Conservation (phyloP, 1,140 invertebrate species). For the Zaprionus ghesquierei region DNA sequence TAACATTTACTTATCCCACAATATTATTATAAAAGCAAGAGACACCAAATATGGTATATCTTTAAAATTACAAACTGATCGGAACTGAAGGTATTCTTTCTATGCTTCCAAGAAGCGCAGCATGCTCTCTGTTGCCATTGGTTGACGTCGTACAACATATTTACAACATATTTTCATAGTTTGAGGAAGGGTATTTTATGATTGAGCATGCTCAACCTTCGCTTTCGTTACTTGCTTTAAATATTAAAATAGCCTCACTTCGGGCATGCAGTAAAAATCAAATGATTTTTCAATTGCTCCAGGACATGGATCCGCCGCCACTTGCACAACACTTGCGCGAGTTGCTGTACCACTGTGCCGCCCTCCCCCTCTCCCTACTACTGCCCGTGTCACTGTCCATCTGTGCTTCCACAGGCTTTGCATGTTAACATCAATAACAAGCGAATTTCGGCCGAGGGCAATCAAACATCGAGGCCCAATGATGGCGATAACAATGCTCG, state of each 20-base stretch:
- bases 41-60: too few relatives aligned
- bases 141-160: too few relatives aligned
- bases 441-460: conserved; percentile 22
- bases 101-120: too few relatives aligned
- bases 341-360: background rate
- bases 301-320: background rate
- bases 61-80: too few relatives aligned
- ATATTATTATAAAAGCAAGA: too few relatives aligned
- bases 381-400: background rate
- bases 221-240: too few relatives aligned
- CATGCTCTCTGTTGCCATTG: too few relatives aligned
- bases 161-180: too few relatives aligned
- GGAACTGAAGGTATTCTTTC: too few relatives aligned
- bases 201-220: too few relatives aligned
- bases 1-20: too few relatives aligned
- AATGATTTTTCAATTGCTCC: background rate
- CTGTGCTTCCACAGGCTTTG: conserved; percentile 25
- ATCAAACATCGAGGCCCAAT: conserved; percentile 33
- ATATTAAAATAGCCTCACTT: background rate
- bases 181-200: too few relatives aligned
- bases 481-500: conserved; percentile 11
- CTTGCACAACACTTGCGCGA: conserved; percentile 17
- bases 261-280: background rate
- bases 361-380: background rate
- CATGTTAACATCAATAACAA: conserved; percentile 30